phyloP scores from a whole-genome alignment of 2,113 vertebrate genomes.

The Pyxicephalus adspersus region DNA sequence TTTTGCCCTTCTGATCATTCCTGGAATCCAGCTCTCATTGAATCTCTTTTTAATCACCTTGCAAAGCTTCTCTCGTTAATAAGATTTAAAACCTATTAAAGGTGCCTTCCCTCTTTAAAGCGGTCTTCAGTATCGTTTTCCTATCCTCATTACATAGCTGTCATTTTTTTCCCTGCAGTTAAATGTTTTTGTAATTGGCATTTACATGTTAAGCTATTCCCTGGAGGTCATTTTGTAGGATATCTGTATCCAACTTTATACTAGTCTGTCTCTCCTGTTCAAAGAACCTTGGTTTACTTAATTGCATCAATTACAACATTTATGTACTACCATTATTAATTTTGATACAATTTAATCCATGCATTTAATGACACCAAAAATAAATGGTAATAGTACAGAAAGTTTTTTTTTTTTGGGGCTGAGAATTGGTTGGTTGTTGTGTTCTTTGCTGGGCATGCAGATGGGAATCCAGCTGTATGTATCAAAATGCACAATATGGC shows the following conservation, averaged over 20 bases:
- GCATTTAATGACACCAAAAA: no score
- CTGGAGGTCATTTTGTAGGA: neutral
- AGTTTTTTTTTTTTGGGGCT: no score
- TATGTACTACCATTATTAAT: neutral
- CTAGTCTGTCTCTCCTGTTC: neutral
- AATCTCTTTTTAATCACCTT: conserved; percentile 38
- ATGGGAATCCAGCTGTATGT: no score
- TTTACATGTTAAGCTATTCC: conserved; percentile 15
- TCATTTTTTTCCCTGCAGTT: neutral
- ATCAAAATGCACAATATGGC: no score
- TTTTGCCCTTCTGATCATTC: neutral
- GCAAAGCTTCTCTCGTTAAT: conserved; percentile 36
- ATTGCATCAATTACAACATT: neutral
- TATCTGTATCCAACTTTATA: conserved; percentile 7
- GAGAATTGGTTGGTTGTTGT: no score
- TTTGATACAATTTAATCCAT: no score
- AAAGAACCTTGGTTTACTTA: conserved; percentile 13
- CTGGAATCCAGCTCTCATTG: neutral
- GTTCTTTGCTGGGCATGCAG: no score
- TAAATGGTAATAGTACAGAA: no score
- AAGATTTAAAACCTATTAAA: conserved; percentile 45
- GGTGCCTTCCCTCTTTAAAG: neutral
- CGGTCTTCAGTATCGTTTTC: neutral
- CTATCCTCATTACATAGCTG: conserved; percentile 3
- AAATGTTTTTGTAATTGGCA: conserved; percentile 30